A percentile compares a stretch with the other conserved stretches of the same genome.
Evolutionary conservation across 2,888 invertebrate genomes (phyloP).

Genomic region (Pseudeuparius sepicola): DNA sequence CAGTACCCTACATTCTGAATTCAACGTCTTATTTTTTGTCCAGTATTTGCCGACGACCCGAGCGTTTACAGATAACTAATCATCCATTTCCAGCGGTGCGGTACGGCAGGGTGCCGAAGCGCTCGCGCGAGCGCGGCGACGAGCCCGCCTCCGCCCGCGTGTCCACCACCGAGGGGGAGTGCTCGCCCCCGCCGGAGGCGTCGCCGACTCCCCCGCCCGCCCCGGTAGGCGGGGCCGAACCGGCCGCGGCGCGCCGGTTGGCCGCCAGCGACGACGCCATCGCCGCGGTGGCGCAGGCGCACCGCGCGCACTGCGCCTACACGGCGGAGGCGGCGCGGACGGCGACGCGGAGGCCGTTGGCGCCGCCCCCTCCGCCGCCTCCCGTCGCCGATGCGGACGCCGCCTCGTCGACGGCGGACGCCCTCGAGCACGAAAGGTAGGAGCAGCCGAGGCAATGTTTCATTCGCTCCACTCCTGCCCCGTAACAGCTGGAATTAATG

Average conservation of each 20-base stretch:
- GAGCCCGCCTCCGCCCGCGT: constrained; percentile 29
- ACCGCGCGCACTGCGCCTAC: constrained; percentile 79
- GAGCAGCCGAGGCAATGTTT: too few species aligned
- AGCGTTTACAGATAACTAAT: too few species aligned
- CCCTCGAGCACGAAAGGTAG: constrained; percentile 28
- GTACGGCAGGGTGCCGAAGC: constrained; percentile 93
- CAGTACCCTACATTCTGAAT: too few species aligned
- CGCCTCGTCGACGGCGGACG: constrained; percentile 41
- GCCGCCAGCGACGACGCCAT: constrained; percentile 55
- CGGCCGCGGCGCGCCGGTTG: not conserved
- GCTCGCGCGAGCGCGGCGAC: constrained; percentile 69
- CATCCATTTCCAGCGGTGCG: constrained; percentile 74
- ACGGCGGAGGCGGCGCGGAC: constrained; percentile 73
- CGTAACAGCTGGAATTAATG: not conserved
- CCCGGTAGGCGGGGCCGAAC: too few species aligned
- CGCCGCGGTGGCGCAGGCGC: constrained; percentile 70
- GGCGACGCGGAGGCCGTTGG: constrained; percentile 58
- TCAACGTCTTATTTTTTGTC: too few species aligned
- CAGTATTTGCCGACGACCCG: too few species aligned
- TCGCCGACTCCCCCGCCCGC: constrained; percentile 16
- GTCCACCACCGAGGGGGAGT: constrained; percentile 14
- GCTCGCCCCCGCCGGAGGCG: not conserved
- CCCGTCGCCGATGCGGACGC: constrained; percentile 18
- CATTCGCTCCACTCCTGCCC: too few species aligned
- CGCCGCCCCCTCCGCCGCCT: constrained; percentile 37